Percentiles rank a stretch among this genome's conserved stretches.
phyloP scores from a whole-genome alignment of 2,888 invertebrate species.

The Lamellibrachia columna region DNA sequence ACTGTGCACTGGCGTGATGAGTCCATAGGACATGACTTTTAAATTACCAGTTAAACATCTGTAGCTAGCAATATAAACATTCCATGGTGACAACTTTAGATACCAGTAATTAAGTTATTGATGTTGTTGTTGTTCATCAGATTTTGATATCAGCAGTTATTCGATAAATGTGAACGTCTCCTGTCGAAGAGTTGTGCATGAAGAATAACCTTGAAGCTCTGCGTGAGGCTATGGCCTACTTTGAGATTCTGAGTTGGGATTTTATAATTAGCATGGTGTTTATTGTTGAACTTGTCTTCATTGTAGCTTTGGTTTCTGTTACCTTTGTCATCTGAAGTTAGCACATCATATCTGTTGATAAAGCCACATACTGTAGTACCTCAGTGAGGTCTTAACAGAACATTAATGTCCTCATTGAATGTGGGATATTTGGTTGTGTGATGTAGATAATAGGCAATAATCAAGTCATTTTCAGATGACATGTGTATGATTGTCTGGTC shows the following conservation, averaged over 20 bases:
- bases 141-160: too few relatives aligned
- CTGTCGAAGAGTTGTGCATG: background rate
- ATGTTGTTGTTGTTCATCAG: background rate
- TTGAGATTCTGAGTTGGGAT: background rate
- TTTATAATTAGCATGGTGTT: background rate
- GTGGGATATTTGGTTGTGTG: background rate
- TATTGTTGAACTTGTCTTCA: background rate
- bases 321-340: background rate
- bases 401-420: background rate
- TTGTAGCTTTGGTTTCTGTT: background rate
- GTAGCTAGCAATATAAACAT: background rate
- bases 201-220: background rate
- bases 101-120: background rate
- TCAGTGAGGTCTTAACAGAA: background rate
- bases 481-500: background rate
- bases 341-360: too few relatives aligned
- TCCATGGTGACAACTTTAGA: background rate
- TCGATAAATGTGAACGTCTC: too few relatives aligned
- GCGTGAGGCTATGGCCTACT: background rate
- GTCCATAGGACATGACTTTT: background rate
- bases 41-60: background rate
- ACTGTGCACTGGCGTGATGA: background rate
- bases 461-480: background rate
- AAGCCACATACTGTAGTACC: background rate
- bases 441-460: slow-evolving; percentile 2